Evolutionary conservation across 2,113 vertebrate species (phyloP).

Genomic region (Egretta garzetta): DNA sequence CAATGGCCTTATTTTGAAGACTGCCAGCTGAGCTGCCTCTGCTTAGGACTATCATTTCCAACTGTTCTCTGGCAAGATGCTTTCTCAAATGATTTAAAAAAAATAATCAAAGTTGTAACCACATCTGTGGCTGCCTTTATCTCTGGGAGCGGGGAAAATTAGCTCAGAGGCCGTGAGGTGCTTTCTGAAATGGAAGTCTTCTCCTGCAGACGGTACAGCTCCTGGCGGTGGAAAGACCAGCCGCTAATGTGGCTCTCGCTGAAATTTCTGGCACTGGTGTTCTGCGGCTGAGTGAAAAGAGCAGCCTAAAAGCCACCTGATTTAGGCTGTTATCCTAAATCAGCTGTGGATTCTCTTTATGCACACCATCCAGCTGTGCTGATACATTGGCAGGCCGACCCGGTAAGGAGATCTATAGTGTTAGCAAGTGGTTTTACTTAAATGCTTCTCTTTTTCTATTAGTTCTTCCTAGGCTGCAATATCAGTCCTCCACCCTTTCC

Average conservation of each 20-base stretch:
- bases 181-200: constrained; percentile 30
- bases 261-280: background rate
- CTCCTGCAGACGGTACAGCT: background rate
- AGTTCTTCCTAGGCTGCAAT: background rate
- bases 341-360: constrained; percentile 27
- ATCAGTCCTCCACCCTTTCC: background rate
- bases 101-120: constrained; percentile 38
- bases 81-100: constrained; percentile 20
- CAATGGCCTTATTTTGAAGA: constrained; percentile 14
- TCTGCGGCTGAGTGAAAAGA: background rate
- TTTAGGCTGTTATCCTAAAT: background rate
- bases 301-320: constrained; percentile 14
- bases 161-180: background rate
- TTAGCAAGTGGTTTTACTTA: constrained; percentile 46
- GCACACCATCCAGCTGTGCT: constrained; percentile 44
- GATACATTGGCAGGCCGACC: constrained; percentile 24
- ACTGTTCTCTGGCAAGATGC: constrained; percentile 10
- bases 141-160: constrained; percentile 6
- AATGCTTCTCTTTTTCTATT: constrained; percentile 19
- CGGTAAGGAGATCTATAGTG: constrained; percentile 44
- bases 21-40: constrained; percentile 14
- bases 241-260: constrained; percentile 1
- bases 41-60: constrained; percentile 30
- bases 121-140: constrained; percentile 17
- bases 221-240: background rate